Evolutionary conservation across 2,113 vertebrate genomes (phyloP).

Genomic region (Columba livia): DNA sequence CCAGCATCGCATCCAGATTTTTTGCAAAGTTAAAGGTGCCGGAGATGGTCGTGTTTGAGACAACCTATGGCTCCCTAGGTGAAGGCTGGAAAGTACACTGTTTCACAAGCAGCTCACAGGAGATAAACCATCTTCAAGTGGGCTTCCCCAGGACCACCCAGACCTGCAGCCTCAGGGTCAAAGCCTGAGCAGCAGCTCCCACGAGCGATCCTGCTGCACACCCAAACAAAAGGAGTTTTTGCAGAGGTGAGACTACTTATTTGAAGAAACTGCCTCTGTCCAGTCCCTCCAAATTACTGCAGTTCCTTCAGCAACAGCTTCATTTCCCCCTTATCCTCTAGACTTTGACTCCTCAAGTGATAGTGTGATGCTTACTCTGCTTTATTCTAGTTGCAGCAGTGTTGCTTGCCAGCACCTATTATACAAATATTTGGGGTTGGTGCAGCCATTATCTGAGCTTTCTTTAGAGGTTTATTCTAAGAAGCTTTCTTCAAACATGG

Average conservation of each 20-base stretch:
- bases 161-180: neutral
- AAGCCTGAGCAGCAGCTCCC: neutral
- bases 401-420: neutral
- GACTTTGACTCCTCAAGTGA: neutral
- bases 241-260: neutral
- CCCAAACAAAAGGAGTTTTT: neutral
- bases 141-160: rapidly evolving
- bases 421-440: neutral
- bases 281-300: rapidly evolving
- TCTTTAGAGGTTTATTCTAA: neutral
- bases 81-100: neutral
- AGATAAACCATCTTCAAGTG: neutral
- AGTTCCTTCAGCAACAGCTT: neutral
- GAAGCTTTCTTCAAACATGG: neutral
- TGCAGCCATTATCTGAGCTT: neutral
- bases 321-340: neutral
- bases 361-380: neutral
- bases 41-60: neutral
- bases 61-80: neutral
- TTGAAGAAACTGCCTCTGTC: neutral
- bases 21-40: neutral
- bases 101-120: neutral
- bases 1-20: neutral
- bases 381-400: neutral
- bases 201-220: rapidly evolving